Base-by-base conservation (phyloP, 92 coral and sea anemone species). In the Micromussa lordhowensis region DNA sequence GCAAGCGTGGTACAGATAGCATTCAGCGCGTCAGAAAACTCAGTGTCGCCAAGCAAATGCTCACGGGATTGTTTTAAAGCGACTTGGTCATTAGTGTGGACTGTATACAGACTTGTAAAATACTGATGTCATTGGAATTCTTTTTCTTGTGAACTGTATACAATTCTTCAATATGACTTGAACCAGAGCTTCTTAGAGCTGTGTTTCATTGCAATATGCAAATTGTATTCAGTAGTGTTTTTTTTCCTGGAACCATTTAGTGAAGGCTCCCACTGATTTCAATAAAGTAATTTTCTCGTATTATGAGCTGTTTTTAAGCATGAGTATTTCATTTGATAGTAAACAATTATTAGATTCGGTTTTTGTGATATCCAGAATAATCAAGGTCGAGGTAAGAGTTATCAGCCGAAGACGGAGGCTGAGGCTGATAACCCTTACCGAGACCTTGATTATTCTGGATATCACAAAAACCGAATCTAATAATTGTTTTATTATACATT, bases 1-100 rank as follows among this genome's bases (percentile, higher is more conserved):
- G 98, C 64, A 89, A 90, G 69, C 86, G 95, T 40, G 98, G 96
- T 19, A 94, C 98, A 5, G 98, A 95, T 58, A 95, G 92, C 79
- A 91, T 95, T 51, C 98, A 93, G 38, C 86, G 92, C 44, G 95
- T 95, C 63, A 84, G 98, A 40, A 94, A 92, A 88, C 94, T 95
- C 4, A 92, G 96, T 83, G 89, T 93, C 17, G 94, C 91, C 19
- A 89, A 93, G 78, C 98, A 95, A 68, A 82, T 95, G 81, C 77
- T 91, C 19, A 88, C 96, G 24, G 98, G 98, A 29, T 87, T 95
- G 28, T 95, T 95, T 90, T 48, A 80, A 38, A 8, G 26, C 5
- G 35, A 81, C 75, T 14, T 81, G 58, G 5, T 3, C 8, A 0
- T n/a, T 11, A 24, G 68, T 38, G 51, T 36, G 59, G 24, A 74